phyloP scores from a whole-genome alignment of 2,888 invertebrate species.

The Gastracanthus pulcherrimus region DNA sequence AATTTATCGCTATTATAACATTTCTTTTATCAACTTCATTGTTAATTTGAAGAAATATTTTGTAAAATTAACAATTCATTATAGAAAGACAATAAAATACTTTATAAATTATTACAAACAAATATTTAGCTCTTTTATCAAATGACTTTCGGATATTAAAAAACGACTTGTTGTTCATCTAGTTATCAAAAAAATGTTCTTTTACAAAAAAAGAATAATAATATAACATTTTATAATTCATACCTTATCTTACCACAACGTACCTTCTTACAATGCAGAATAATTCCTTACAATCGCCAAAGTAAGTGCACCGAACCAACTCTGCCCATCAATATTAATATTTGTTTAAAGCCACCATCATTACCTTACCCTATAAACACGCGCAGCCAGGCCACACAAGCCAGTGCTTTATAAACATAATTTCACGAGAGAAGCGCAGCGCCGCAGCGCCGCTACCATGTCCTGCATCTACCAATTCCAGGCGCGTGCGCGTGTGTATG shows the following conservation, averaged over 20 bases:
- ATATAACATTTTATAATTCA: too few relatives aligned
- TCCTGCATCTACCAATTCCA: slow-evolving; percentile 20
- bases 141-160: not conserved
- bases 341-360: slow-evolving; percentile 49
- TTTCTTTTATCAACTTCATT: too few relatives aligned
- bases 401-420: slow-evolving; percentile 53
- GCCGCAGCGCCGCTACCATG: not conserved
- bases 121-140: too few relatives aligned
- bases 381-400: not conserved
- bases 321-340: slow-evolving; percentile 37
- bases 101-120: too few relatives aligned
- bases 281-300: not conserved
- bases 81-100: too few relatives aligned
- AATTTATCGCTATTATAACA: too few relatives aligned
- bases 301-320: slow-evolving; percentile 7
- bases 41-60: too few relatives aligned
- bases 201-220: too few relatives aligned
- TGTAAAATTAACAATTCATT: too few relatives aligned
- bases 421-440: slow-evolving; percentile 24
- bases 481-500: not conserved
- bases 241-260: not conserved
- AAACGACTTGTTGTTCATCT: too few relatives aligned
- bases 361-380: not conserved
- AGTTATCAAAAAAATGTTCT: too few relatives aligned
- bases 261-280: too few relatives aligned